These are phyloP conservation scores for Osedax frankpressi DNA, from an alignment of 2,888 invertebrate genomes.

Conservation along the genomic window DNA sequence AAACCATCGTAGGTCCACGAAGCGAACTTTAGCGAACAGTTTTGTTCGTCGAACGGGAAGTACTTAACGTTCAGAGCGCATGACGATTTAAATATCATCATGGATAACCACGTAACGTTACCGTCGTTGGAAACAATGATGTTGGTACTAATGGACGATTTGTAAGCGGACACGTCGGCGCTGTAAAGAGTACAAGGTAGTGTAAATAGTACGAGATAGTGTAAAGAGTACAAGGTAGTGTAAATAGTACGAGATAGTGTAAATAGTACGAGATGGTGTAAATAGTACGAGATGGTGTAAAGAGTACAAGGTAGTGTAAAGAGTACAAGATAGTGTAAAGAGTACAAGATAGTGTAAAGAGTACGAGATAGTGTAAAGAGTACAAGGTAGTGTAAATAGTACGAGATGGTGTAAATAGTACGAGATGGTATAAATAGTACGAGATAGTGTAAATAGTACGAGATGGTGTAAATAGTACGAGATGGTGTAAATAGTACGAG, in stretches of 20 bases:
- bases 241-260: no score
- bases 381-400: neutral
- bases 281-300: no score
- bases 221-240: neutral
- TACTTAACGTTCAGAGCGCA: slow-evolving; percentile 51
- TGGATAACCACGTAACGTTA: slow-evolving; percentile 52
- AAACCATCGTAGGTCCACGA: slow-evolving; percentile 52
- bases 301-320: no score
- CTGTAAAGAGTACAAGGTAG: slow-evolving; percentile 36
- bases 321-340: neutral
- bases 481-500: neutral
- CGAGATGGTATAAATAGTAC: no score
- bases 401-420: neutral
- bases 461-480: neutral
- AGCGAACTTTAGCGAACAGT: slow-evolving; percentile 51
- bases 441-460: neutral
- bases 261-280: neutral
- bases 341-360: neutral
- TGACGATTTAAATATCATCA: slow-evolving; percentile 51
- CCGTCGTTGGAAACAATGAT: slow-evolving; percentile 50
- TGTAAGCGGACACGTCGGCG: slow-evolving; percentile 41
- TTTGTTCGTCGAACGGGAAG: slow-evolving; percentile 53
- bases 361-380: neutral
- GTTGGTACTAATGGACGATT: slow-evolving; percentile 49
- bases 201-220: neutral